Evolutionary conservation across 2,888 invertebrate species (phyloP).

Genomic region (Watsonalla cultraria): DNA sequence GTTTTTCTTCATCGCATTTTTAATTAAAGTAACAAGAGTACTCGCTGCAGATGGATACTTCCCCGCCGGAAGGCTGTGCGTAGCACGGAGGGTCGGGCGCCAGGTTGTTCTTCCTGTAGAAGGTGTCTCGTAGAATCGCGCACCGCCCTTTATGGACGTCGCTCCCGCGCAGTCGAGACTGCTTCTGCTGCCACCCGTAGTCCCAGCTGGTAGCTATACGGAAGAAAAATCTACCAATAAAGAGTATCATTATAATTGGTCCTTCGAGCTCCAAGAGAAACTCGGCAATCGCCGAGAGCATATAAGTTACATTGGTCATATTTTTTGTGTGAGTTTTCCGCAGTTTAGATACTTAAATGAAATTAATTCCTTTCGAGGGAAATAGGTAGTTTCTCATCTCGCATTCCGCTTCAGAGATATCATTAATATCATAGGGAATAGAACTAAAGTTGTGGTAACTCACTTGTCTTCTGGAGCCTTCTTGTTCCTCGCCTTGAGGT

Average conservation of each 20-base stretch:
- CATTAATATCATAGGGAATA: not conserved
- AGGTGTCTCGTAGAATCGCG: slow-evolving; percentile 73
- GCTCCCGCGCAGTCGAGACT: slow-evolving; percentile 39
- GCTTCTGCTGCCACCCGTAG: slow-evolving; percentile 80
- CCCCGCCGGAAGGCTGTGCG: slow-evolving; percentile 62
- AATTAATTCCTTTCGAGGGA: too few species aligned
- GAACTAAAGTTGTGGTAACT: slow-evolving; percentile 12
- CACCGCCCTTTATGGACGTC: slow-evolving; percentile 70
- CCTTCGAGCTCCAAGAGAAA: not conserved
- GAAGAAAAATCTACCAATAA: slow-evolving; percentile 63
- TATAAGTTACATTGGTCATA: too few species aligned
- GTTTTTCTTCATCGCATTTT: not conserved
- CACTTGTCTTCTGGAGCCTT: slow-evolving; percentile 75
- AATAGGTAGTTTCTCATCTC: too few species aligned
- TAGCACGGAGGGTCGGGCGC: slow-evolving; percentile 78
- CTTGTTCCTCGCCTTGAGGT: slow-evolving; percentile 67
- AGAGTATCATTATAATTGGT: not conserved
- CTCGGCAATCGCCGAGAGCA: too few species aligned
- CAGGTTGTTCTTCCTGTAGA: slow-evolving; percentile 77
- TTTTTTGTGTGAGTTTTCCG: too few species aligned
- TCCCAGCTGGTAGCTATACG: slow-evolving; percentile 71
- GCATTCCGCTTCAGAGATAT: not conserved
- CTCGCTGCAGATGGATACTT: slow-evolving; percentile 59
- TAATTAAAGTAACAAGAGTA: slow-evolving; percentile 50
- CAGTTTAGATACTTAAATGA: too few species aligned